Conservation (phyloP, 2,113 vertebrate species). For the Pygathrix nemaeus region DNA sequence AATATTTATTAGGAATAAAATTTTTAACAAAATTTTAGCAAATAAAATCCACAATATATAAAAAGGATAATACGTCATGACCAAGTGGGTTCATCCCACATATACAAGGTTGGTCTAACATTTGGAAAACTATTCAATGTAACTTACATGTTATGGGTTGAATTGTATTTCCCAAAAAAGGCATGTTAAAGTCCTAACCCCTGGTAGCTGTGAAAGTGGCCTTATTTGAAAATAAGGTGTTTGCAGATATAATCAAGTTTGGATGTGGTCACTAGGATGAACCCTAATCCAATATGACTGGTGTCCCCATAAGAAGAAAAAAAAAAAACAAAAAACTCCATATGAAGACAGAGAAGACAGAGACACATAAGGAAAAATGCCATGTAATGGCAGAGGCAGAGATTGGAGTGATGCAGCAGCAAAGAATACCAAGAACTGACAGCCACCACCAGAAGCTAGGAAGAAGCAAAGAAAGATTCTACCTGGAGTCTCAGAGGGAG, state of each 20-base stretch:
- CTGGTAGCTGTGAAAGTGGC: background rate
- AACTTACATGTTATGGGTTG: background rate
- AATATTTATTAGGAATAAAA: background rate
- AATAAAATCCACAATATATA: background rate
- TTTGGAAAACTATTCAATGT: conserved; percentile 33
- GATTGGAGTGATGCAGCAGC: background rate
- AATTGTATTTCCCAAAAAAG: background rate
- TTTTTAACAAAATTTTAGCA: conserved; percentile 35
- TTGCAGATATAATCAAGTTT: background rate
- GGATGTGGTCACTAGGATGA: background rate
- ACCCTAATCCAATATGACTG: background rate
- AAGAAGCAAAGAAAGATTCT: background rate
- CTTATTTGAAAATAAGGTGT: conserved; percentile 40
- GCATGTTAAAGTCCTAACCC: background rate
- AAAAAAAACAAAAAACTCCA: background rate
- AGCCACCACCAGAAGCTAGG: background rate
- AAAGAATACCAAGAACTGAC: background rate
- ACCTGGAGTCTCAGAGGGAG: background rate
- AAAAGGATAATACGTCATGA: background rate
- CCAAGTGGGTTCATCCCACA: background rate
- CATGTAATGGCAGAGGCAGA: background rate
- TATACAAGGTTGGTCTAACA: background rate
- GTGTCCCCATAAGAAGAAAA: background rate
- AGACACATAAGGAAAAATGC: background rate
- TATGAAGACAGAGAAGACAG: background rate